phyloP scores from a whole-genome alignment of 1,140 invertebrate genomes.

The Triops longicaudatus region DNA sequence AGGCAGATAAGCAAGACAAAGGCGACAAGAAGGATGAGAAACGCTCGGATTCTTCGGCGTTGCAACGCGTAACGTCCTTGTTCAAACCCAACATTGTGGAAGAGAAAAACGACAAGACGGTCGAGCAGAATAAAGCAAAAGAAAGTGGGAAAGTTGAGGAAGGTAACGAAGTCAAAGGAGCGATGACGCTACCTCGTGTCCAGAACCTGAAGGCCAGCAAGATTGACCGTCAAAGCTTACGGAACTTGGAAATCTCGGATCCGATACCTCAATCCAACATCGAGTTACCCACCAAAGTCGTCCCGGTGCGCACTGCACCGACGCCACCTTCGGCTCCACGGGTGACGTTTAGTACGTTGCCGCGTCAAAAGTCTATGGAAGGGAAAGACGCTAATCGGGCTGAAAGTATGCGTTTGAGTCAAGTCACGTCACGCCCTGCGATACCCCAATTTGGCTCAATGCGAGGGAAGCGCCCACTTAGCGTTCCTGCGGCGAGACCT shows the following conservation, averaged over 20 bases:
- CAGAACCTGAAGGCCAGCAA: slow-evolving; percentile 49
- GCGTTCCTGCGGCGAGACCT: slow-evolving; percentile 52
- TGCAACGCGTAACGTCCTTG: slow-evolving; percentile 20
- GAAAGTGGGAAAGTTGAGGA: slow-evolving; percentile 38
- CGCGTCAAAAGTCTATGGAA: slow-evolving; percentile 19
- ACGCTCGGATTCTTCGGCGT: neutral
- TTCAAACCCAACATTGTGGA: slow-evolving; percentile 13
- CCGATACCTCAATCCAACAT: slow-evolving; percentile 63
- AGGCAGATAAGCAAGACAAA: no score
- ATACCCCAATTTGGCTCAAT: slow-evolving; percentile 73
- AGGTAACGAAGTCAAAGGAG: slow-evolving; percentile 25
- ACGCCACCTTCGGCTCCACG: slow-evolving; percentile 29
- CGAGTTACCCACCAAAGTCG: slow-evolving; percentile 47
- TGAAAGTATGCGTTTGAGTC: slow-evolving; percentile 61
- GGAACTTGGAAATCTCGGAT: slow-evolving; percentile 68
- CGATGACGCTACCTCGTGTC: slow-evolving; percentile 46
- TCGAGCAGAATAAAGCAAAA: neutral
- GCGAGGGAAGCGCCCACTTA: slow-evolving; percentile 59
- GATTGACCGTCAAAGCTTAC: slow-evolving; percentile 56
- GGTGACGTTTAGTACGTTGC: slow-evolving; percentile 18
- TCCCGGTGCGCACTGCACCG: slow-evolving; percentile 43
- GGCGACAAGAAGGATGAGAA: neutral
- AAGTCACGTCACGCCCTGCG: slow-evolving; percentile 39
- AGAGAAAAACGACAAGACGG: neutral
- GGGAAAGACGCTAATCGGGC: slow-evolving; percentile 45